Evolutionary conservation across 1,140 invertebrate species (phyloP).

Genomic region (Bombus sylvicola): DNA sequence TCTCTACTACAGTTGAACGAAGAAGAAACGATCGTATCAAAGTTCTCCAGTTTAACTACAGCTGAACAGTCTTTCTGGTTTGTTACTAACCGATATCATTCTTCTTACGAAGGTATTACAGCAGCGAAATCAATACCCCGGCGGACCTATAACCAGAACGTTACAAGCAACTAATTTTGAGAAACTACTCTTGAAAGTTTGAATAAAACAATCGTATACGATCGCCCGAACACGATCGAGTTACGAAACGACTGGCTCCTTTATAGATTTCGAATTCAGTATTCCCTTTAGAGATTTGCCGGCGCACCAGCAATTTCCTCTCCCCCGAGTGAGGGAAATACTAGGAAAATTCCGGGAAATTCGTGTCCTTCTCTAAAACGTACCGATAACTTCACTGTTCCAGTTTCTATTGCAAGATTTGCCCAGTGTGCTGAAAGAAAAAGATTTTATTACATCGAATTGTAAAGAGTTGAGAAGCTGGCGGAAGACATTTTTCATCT

Average conservation of each 20-base stretch:
- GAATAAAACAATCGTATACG: constrained; percentile 17
- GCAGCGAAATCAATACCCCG: neutral
- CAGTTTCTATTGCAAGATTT: neutral
- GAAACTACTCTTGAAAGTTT: constrained; percentile 17
- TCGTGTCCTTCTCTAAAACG: neutral
- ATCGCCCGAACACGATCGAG: neutral
- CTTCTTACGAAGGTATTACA: neutral
- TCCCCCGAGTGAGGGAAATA: neutral
- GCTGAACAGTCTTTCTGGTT: neutral
- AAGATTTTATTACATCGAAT: neutral
- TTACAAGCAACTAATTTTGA: constrained; percentile 17
- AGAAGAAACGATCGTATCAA: neutral
- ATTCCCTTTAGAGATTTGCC: neutral
- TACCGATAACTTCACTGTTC: neutral
- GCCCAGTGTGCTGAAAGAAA: too few species aligned
- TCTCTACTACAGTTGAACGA: too few species aligned
- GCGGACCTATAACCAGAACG: neutral
- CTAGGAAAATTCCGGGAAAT: constrained; percentile 10
- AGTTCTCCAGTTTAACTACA: neutral
- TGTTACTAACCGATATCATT: neutral
- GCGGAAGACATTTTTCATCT: neutral
- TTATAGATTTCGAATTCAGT: constrained; percentile 32
- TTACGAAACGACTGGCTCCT: neutral
- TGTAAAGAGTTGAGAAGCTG: neutral
- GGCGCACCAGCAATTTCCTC: constrained; percentile 3